Evolutionary conservation across 2,888 invertebrate genomes (phyloP), one percentile per base, ranked within the genome.

Genomic region (Caenorhabditis uteleia): DNA sequence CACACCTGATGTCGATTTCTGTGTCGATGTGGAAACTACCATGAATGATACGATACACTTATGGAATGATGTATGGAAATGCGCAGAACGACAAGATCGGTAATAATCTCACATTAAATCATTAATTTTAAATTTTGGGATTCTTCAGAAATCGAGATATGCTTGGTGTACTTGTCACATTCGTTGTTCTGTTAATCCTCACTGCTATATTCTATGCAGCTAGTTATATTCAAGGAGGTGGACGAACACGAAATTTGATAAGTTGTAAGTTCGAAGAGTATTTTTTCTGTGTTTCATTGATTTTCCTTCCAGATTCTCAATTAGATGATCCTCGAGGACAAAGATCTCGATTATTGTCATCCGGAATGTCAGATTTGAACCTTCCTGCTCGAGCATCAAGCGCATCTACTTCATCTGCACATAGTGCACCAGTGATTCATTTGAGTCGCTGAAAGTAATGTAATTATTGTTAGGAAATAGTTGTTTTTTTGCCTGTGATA

Each of bases 31-130:
- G n/a, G 80, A 82, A 46, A 76, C 79, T 1, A 75, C 77, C 68
- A 82, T 82, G 82, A 82, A 82, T 50, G 82, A 82, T 55, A 82
- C 82, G 16, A 75, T 78, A 48, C 78, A 75, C 54, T 45, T 82
- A 25, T 82, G 82, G 82, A 77, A 77, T 48, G 68, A 75, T 50
- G 78, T 80, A 1, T 78, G 78, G 78, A 44, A 69, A 23, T 82
- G 82, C 49, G 68, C 73, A 0, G 79, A 79, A 39, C 53, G 59
- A 20, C 62, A 61, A 33, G 71, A 73, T 54, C 51, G 70, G 20
- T 29, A 18, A 27, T 8, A n/a, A n/a, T 20, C 43, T 6, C n/a
- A n/a, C 14, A 8, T 26, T 27, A 5, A 20, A n/a, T 20, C 16
- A 39, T 20, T 23, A 18, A 16, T 2, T 39, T 40, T 42, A n/a